Evolutionary conservation across 2,797 vertebrate species (phyloP).

Genomic region (Oreonectes daqikongensis): DNA sequence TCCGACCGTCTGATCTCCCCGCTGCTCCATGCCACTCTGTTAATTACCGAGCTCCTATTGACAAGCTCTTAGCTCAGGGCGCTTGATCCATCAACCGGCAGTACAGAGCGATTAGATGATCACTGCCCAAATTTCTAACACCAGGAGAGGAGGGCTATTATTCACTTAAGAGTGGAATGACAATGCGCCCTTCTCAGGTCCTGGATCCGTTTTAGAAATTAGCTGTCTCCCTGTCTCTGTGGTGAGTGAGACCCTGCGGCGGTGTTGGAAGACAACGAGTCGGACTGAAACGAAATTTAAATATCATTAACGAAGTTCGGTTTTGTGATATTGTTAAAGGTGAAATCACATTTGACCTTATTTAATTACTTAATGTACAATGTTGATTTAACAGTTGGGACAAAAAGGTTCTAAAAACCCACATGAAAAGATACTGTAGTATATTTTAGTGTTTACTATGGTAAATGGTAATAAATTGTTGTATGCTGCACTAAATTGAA

Average conservation of each 20-base stretch:
- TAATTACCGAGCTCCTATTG: conserved; percentile 68
- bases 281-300: neutral
- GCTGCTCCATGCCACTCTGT: conserved; percentile 65
- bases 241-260: neutral
- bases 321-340: neutral
- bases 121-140: conserved; percentile 59
- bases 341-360: neutral
- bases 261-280: neutral
- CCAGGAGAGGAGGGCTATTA: conserved; percentile 56
- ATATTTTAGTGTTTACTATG: no score
- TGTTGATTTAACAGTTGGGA: neutral
- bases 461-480: no score
- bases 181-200: conserved; percentile 54
- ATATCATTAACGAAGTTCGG: neutral
- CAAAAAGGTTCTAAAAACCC: neutral
- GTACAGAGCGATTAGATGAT: conserved; percentile 61
- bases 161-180: conserved; percentile 58
- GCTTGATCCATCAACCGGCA: conserved; percentile 60
- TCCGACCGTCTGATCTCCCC: conserved; percentile 65
- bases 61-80: conserved; percentile 61
- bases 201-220: conserved; percentile 50
- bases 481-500: no score
- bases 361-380: neutral
- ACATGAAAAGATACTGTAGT: no score
- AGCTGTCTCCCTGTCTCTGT: conserved; percentile 41